Conservation (phyloP, 2,888 invertebrate genomes). For the Tetanocera ferruginea region DNA sequence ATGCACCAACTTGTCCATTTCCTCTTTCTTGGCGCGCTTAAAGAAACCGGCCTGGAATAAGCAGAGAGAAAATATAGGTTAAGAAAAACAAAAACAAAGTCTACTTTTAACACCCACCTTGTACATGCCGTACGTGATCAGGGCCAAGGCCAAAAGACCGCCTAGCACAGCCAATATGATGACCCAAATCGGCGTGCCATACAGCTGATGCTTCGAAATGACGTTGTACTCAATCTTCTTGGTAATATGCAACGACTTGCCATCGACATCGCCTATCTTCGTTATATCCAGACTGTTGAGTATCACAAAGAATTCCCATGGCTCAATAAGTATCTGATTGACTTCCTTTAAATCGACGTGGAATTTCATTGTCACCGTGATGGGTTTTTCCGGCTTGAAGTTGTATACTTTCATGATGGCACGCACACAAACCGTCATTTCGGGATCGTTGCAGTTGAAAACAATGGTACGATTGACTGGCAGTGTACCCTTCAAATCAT, state of each 20-base stretch:
- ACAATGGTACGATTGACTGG: constrained; percentile 69
- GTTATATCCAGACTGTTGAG: constrained; percentile 59
- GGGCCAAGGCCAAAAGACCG: constrained; percentile 68
- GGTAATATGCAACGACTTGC: constrained; percentile 57
- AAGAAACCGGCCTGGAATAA: constrained; percentile 71
- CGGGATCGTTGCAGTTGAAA: constrained; percentile 66
- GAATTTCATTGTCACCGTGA: constrained; percentile 63
- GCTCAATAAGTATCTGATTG: constrained; percentile 67
- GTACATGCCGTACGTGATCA: constrained; percentile 67
- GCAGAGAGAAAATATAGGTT: neutral
- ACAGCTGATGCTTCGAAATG: constrained; percentile 66
- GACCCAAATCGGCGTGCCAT: constrained; percentile 68
- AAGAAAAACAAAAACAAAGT: neutral
- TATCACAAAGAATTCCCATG: constrained; percentile 68
- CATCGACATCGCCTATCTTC: constrained; percentile 59
- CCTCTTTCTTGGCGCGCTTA: constrained; percentile 70
- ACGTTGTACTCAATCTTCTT: constrained; percentile 66
- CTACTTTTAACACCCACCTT: constrained; percentile 57
- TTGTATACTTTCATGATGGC: constrained; percentile 64
- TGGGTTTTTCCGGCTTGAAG: constrained; percentile 62
- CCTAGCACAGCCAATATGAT: constrained; percentile 69
- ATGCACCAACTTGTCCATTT: constrained; percentile 68
- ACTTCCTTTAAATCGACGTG: constrained; percentile 66
- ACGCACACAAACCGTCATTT: constrained; percentile 63
- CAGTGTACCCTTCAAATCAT: constrained; percentile 63